Percentiles rank a stretch among this genome's conserved stretches.
phyloP scores from a whole-genome alignment of 2,797 vertebrate species.

The Oophaga sylvatica region DNA sequence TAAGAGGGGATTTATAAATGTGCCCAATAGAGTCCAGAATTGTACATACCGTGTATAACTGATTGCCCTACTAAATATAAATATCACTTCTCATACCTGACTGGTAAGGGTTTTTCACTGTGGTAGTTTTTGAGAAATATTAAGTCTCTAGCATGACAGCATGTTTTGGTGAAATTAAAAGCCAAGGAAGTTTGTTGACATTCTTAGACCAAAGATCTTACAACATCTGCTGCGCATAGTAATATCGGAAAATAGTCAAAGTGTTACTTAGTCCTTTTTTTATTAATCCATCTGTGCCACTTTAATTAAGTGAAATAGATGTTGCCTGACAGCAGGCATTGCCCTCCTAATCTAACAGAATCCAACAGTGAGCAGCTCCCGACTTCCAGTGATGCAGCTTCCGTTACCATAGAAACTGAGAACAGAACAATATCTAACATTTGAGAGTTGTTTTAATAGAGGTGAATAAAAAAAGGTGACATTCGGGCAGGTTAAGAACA shows the following conservation, averaged over 20 bases:
- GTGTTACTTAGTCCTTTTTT: conserved; percentile 42
- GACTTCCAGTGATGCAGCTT: conserved; percentile 54
- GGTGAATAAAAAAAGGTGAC: conserved; percentile 40
- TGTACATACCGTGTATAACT: no score
- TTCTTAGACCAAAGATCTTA: conserved; percentile 6
- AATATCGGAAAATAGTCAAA: conserved; percentile 35
- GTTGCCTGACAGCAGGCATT: conserved; percentile 56
- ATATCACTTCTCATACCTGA: background rate
- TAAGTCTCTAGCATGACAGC: background rate
- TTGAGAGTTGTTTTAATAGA: conserved; percentile 40
- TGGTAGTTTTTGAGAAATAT: background rate
- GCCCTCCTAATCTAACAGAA: conserved; percentile 55
- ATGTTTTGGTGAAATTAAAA: background rate
- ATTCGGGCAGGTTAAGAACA: conserved; percentile 20
- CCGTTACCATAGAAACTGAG: conserved; percentile 58
- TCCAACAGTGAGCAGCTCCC: conserved; percentile 48
- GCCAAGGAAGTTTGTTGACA: background rate
- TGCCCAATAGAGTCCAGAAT: no score
- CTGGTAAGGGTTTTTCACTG: background rate
- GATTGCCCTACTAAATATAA: background rate
- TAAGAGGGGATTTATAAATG: no score
- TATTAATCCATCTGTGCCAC: conserved; percentile 60
- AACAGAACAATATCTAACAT: conserved; percentile 53
- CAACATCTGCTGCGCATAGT: conserved; percentile 40
- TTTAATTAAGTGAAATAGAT: conserved; percentile 59